Conservation (phyloP, 1,140 invertebrate genomes). For the Hycleus cichorii region DNA sequence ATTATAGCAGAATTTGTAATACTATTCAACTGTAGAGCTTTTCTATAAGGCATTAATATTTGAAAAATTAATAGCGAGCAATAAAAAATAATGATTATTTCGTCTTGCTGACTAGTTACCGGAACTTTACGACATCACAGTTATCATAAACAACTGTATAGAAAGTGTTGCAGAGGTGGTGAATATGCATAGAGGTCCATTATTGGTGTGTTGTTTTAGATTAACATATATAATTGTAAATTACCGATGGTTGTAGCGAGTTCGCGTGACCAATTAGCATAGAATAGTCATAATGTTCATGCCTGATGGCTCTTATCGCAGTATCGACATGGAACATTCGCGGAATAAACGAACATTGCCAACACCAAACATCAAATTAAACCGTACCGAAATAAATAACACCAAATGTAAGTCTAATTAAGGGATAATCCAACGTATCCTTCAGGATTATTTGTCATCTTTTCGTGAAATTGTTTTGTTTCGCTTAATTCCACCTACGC, state of each 20-base stretch:
- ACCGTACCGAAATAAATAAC: too few species aligned
- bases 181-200: slow-evolving; percentile 19
- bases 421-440: too few species aligned
- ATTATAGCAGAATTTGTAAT: too few species aligned
- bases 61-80: too few species aligned
- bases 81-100: slow-evolving; percentile 7
- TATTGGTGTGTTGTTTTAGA: slow-evolving; percentile 21
- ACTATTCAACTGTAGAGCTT: too few species aligned
- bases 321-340: slow-evolving; percentile 27
- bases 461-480: too few species aligned
- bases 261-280: slow-evolving; percentile 27
- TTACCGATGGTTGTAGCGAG: slow-evolving; percentile 19
- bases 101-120: slow-evolving; percentile 11
- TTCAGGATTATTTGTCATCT: too few species aligned
- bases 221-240: slow-evolving; percentile 35
- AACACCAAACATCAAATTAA: too few species aligned
- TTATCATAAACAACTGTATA: slow-evolving; percentile 14
- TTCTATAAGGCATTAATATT: too few species aligned
- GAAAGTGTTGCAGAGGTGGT: slow-evolving; percentile 15
- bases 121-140: slow-evolving; percentile 11
- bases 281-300: slow-evolving; percentile 34
- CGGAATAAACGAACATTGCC: too few species aligned
- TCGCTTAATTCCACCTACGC: neutral
- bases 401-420: too few species aligned
- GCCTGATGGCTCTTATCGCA: slow-evolving; percentile 27